Percentiles rank a stretch among this genome's conserved stretches.
Evolutionary conservation across 2,113 vertebrate species (phyloP).

Genomic region (Gasterosteus aculeatus): DNA sequence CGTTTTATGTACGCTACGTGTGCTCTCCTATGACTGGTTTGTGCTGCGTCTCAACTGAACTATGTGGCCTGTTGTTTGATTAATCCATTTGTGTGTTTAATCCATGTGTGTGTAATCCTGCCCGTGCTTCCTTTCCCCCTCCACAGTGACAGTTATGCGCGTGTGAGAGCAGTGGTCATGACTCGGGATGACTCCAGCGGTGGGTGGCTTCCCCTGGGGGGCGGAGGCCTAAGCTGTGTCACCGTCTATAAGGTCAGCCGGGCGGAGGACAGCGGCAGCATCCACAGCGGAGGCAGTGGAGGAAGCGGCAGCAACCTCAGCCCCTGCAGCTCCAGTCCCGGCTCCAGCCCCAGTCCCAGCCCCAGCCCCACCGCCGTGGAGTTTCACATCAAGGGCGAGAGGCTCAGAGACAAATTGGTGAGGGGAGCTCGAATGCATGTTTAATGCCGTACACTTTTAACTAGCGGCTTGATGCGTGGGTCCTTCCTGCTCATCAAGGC

Average conservation of each 20-base stretch:
- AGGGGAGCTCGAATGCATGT: conserved; percentile 52
- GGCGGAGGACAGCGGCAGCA: conserved; percentile 88
- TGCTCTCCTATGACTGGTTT: conserved; percentile 11
- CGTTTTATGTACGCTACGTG: conserved; percentile 10
- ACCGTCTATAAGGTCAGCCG: conserved; percentile 94
- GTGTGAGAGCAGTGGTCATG: conserved; percentile 99
- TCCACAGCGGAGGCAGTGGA: conserved; percentile 76
- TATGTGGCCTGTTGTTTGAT: conserved; percentile 23
- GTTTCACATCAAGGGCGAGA: conserved; percentile 97
- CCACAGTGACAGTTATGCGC: conserved; percentile 92
- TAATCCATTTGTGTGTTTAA: background rate
- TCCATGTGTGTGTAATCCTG: conserved; percentile 1
- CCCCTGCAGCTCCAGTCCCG: conserved; percentile 67
- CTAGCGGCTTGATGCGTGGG: background rate
- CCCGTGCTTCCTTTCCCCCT: conserved; percentile 19
- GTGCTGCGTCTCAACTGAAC: conserved; percentile 14
- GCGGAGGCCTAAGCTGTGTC: conserved; percentile 97
- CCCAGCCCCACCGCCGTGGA: conserved; percentile 76
- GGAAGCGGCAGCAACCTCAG: conserved; percentile 73
- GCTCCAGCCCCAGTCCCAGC: conserved; percentile 67
- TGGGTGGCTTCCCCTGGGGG: conserved; percentile 96
- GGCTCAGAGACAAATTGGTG: conserved; percentile 99
- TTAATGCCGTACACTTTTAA: background rate
- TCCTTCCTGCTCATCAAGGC: background rate
- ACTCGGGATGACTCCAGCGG: conserved; percentile 99